Conservation (phyloP, 2,113 vertebrate genomes). For the Bambusicola thoracicus region DNA sequence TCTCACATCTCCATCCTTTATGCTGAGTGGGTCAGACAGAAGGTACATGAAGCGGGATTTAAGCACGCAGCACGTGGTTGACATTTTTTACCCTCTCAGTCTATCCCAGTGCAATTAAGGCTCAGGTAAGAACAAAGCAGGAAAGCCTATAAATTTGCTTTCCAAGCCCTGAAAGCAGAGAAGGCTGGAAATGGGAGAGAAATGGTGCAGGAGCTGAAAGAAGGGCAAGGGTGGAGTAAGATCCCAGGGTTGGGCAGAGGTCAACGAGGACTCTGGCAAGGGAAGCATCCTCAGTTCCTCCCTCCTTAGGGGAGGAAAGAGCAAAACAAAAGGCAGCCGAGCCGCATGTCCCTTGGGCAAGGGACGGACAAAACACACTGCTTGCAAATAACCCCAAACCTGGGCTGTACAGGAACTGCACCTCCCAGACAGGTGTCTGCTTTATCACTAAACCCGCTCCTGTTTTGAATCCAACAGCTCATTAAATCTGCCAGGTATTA, state of each 20-base stretch:
- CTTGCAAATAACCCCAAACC: conserved; percentile 45
- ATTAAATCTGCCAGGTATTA: not conserved
- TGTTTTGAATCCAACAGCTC: not conserved
- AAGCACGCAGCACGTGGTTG: not conserved
- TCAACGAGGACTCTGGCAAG: conserved; percentile 64
- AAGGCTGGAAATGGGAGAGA: not conserved
- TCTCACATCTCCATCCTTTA: not conserved
- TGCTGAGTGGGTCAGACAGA: rapidly evolving
- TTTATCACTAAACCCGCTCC: conserved; percentile 3
- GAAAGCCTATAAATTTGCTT: not conserved
- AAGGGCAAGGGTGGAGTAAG: conserved; percentile 63
- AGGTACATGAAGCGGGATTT: rapidly evolving
- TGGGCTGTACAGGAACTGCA: conserved; percentile 31
- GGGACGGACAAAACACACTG: conserved; percentile 21
- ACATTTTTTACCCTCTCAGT: not conserved
- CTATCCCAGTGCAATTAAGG: not conserved
- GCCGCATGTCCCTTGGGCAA: conserved; percentile 35
- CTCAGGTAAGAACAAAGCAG: not conserved
- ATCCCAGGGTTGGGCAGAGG: conserved; percentile 63
- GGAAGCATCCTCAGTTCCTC: conserved; percentile 70
- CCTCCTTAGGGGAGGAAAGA: conserved; percentile 66
- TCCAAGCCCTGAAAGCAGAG: not conserved
- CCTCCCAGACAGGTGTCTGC: conserved; percentile 44
- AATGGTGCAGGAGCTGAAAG: conserved; percentile 6
- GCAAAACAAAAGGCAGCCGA: conserved; percentile 63